A percentile compares a stretch with the other conserved stretches of the same genome.
These are phyloP conservation scores for Hylomyscus alleni DNA, from an alignment of 2,797 vertebrate genomes.

Conservation along the genomic window DNA sequence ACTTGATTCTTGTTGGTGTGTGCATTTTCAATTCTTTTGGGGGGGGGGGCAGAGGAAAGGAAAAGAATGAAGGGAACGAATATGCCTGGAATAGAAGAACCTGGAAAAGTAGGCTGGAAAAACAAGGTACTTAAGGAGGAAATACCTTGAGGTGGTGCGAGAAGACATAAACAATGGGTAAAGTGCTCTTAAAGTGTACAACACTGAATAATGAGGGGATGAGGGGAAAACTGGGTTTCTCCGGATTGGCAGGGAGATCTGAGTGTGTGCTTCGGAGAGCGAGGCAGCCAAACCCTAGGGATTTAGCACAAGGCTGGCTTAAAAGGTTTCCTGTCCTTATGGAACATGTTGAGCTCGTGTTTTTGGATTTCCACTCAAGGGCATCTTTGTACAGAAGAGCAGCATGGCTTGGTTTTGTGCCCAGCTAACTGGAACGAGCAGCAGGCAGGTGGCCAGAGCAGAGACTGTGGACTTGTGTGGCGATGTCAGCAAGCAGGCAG, in stretches of 20 bases:
- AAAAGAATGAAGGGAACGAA: slow-evolving; percentile 67
- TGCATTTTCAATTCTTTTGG: background rate
- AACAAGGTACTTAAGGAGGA: slow-evolving; percentile 60
- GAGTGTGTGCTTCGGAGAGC: slow-evolving; percentile 7
- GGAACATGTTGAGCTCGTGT: slow-evolving; percentile 71
- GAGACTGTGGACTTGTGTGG: slow-evolving; percentile 53
- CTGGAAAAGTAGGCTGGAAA: slow-evolving; percentile 63
- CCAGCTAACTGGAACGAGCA: slow-evolving; percentile 41
- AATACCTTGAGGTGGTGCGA: slow-evolving; percentile 56
- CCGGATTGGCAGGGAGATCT: slow-evolving; percentile 25
- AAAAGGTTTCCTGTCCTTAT: slow-evolving; percentile 49
- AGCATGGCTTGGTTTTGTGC: slow-evolving; percentile 76
- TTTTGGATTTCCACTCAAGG: slow-evolving; percentile 80
- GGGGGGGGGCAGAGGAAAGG: slow-evolving; percentile 42
- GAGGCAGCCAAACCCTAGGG: slow-evolving; percentile 64
- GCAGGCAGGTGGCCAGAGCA: slow-evolving; percentile 67
- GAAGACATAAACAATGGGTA: slow-evolving; percentile 67
- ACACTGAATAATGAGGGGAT: slow-evolving; percentile 50
- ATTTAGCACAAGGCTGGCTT: slow-evolving; percentile 62
- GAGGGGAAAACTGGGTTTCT: slow-evolving; percentile 20
- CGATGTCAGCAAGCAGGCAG: slow-evolving; percentile 67
- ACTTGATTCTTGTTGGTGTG: background rate
- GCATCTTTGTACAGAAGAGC: slow-evolving; percentile 79
- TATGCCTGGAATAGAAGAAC: slow-evolving; percentile 32
- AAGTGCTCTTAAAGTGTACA: slow-evolving; percentile 47